Percentiles rank a stretch among this genome's conserved stretches.
phyloP scores from a whole-genome alignment of 2,888 invertebrate genomes.

The Agapostemon virescens region DNA sequence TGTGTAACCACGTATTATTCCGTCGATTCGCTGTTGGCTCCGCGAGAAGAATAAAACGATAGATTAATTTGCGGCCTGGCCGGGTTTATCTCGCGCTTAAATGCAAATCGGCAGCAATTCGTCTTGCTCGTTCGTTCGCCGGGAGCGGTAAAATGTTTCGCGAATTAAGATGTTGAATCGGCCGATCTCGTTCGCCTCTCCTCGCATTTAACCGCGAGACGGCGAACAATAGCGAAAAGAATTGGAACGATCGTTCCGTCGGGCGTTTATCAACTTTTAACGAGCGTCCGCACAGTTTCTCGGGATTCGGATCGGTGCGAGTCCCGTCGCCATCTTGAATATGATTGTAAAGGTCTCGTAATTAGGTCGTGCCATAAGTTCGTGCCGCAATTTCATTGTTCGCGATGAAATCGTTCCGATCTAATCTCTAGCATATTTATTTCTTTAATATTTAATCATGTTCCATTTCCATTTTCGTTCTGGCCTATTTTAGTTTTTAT shows the following conservation, averaged over 20 bases:
- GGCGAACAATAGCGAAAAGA: constrained; percentile 35
- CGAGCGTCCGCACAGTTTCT: neutral
- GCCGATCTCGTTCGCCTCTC: constrained; percentile 25
- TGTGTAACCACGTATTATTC: constrained; percentile 11
- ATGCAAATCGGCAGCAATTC: constrained; percentile 65
- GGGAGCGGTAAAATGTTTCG: constrained; percentile 59
- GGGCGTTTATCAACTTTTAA: constrained; percentile 9
- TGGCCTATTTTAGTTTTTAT: neutral
- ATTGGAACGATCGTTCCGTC: constrained; percentile 8
- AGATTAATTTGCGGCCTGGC: constrained; percentile 65
- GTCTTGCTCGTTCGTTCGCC: constrained; percentile 63
- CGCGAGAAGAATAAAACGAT: constrained; percentile 52
- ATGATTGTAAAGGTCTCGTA: neutral
- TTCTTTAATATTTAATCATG: neutral
- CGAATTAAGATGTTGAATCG: constrained; percentile 63
- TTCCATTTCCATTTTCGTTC: neutral
- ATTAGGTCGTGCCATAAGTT: neutral
- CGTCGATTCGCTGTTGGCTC: constrained; percentile 25
- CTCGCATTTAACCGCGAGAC: constrained; percentile 4
- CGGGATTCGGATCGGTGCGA: neutral
- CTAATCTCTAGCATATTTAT: neutral
- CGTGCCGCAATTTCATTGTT: neutral
- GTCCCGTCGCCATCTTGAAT: neutral
- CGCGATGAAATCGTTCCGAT: neutral
- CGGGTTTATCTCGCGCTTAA: constrained; percentile 62